These are phyloP conservation scores for Tychaedon coryphoeus DNA, from an alignment of 2,113 vertebrate genomes.

Conservation along the genomic window DNA sequence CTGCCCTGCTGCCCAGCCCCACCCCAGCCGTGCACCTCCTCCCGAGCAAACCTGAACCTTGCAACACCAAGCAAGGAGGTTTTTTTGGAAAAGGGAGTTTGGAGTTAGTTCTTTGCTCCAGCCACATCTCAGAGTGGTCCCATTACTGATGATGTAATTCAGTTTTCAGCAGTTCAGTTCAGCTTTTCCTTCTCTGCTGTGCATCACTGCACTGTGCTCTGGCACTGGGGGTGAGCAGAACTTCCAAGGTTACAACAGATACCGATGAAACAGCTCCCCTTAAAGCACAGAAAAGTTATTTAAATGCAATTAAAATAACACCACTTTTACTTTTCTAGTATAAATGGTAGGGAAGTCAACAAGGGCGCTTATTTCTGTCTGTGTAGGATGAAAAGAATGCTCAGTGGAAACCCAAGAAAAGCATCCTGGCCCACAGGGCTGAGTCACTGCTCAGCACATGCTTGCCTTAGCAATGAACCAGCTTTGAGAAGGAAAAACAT, in stretches of 20 bases:
- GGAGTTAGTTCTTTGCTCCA: too few relatives aligned
- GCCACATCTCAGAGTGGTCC: too few relatives aligned
- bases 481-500: not conserved
- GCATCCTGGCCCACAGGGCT: not conserved
- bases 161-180: too few relatives aligned
- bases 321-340: not conserved
- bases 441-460: not conserved
- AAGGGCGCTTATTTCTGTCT: conserved; percentile 1
- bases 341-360: not conserved
- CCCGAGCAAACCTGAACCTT: too few relatives aligned
- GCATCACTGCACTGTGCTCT: too few relatives aligned
- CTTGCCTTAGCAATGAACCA: not conserved
- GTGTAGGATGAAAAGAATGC: not conserved
- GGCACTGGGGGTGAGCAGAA: not conserved
- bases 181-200: too few relatives aligned
- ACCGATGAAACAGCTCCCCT: not conserved
- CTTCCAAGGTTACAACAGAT: not conserved
- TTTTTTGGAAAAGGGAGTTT: too few relatives aligned
- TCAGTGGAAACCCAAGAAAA: conserved; percentile 34
- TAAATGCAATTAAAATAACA: not conserved
- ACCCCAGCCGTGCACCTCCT: too few relatives aligned
- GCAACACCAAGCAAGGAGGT: too few relatives aligned
- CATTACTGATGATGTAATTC: too few relatives aligned
- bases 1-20: too few relatives aligned
- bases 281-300: not conserved